A percentile compares a stretch with the other conserved stretches of the same genome.
These are phyloP conservation scores for Globodera ellingtonae DNA, from an alignment of 1,140 invertebrate species.

Conservation along the genomic window DNA sequence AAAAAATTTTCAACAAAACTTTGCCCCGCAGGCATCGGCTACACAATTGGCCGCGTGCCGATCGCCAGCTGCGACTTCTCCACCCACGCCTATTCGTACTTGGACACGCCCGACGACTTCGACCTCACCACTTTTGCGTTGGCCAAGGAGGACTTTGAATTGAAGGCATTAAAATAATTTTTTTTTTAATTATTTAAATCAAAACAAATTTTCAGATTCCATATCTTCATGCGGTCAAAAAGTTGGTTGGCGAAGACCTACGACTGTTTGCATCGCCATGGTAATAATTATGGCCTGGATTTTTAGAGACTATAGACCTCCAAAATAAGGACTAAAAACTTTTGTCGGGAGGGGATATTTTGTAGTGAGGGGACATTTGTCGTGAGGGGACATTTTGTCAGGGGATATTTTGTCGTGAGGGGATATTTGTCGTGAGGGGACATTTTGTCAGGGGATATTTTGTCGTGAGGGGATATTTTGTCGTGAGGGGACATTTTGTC, in stretches of 20 bases:
- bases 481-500: no score
- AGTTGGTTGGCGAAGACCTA: neutral
- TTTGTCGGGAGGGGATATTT: no score
- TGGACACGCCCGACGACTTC: constrained; percentile 71
- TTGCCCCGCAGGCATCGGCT: constrained; percentile 71
- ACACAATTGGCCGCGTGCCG: constrained; percentile 77
- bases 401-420: constrained; percentile 68
- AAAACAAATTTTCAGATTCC: constrained; percentile 10
- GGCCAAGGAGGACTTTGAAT: constrained; percentile 74
- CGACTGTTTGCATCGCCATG: constrained; percentile 70
- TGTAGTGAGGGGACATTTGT: no score
- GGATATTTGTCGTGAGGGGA: constrained; percentile 10
- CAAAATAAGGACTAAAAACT: no score
- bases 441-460: no score
- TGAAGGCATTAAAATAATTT: constrained; percentile 62
- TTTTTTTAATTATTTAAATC: no score
- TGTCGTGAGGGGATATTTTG: no score
- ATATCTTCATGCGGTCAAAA: constrained; percentile 13
- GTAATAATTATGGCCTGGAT: constrained; percentile 44
- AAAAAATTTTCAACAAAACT: neutral
- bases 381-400: no score
- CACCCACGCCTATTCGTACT: constrained; percentile 74
- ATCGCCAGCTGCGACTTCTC: constrained; percentile 84
- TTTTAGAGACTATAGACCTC: no score
- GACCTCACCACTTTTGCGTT: constrained; percentile 74